Base-by-base conservation (phyloP, 2,113 vertebrate genomes). In the Lagopus muta region DNA sequence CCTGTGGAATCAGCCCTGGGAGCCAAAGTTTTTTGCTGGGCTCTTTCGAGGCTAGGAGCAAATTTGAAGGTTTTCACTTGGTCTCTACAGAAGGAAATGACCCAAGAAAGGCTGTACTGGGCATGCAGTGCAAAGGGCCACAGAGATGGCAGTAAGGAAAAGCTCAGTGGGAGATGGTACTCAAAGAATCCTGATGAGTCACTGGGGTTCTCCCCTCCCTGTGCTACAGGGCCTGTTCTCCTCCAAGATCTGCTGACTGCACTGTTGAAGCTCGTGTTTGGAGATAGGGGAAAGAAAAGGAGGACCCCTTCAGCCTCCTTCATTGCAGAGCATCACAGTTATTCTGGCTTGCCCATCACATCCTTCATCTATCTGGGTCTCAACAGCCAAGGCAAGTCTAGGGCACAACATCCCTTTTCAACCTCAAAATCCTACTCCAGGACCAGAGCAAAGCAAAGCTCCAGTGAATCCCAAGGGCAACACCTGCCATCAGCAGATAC, bases 101-200 rank as follows among this genome's bases (percentile, higher is more conserved):
- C 42, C 76, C 2, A 0, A 48, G 27, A 32, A 72, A 80, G 14
- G 47, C 60, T 61, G 17, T 1, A 13, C 16, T 78, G 2, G 58
- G 8, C 5, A 18, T 86, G 14, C 45, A 66, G 27, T 0, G 0
- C 38, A 45, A 43, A 16, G 61, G 0, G 74, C 34, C 40, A 47
- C 22, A 11, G 61, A 84, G 65, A 50, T 3, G 21, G 22, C 10
- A 12, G 40, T 36, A 64, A 38, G 21, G 60, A 79, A 67, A 70
- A 87, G 4, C 36, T 83, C 43, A 10, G 0, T 13, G n/a, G 61
- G n/a, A 48, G 57, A 55, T 40, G 45, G 65, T 81, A 60, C 69
- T 64, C 18, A 27, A 21, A 84, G 48, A 55, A 43, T 93, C 74
- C 70, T 86, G 70, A 69, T 8, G 42, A 24, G 9, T 71, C 7